Evolutionary conservation across 1,140 invertebrate genomes (phyloP).

Genomic region (Brachionus rubens): DNA sequence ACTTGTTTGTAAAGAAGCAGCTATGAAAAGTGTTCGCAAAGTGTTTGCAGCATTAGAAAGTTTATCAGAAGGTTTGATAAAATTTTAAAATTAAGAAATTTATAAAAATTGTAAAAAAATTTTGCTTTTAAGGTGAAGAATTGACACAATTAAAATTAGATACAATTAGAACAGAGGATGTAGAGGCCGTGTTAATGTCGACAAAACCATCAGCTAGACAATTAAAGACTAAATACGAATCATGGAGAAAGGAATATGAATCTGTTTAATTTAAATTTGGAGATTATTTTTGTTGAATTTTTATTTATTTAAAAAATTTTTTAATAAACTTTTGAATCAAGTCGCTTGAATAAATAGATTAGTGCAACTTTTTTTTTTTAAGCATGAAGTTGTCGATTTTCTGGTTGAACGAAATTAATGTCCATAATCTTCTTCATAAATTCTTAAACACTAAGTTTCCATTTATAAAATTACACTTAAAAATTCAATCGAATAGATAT

Average conservation of each 20-base stretch:
- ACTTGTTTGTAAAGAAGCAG: conserved; percentile 80
- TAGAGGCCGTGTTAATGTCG: conserved; percentile 59
- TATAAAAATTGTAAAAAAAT: conserved; percentile 4
- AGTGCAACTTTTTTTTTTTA: no score
- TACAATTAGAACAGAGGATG: conserved; percentile 61
- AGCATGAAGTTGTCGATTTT: no score
- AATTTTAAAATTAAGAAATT: neutral
- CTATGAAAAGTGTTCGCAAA: conserved; percentile 63
- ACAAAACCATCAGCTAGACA: conserved; percentile 62
- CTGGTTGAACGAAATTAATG: no score
- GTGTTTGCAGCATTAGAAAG: conserved; percentile 63
- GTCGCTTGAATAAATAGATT: no score
- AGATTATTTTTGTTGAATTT: no score
- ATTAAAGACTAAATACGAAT: conserved; percentile 60
- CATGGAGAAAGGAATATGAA: conserved; percentile 63
- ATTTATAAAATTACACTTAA: no score
- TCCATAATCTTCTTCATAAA: no score
- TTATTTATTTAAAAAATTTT: no score
- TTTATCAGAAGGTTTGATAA: conserved; percentile 53
- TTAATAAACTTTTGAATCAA: no score
- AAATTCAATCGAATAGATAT: no score
- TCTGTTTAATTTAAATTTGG: conserved; percentile 55
- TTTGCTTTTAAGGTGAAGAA: neutral
- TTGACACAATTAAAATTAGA: conserved; percentile 55
- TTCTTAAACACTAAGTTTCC: no score